Conservation (phyloP, 1,140 invertebrate species). For the Stenopsyche tienmushanensis region DNA sequence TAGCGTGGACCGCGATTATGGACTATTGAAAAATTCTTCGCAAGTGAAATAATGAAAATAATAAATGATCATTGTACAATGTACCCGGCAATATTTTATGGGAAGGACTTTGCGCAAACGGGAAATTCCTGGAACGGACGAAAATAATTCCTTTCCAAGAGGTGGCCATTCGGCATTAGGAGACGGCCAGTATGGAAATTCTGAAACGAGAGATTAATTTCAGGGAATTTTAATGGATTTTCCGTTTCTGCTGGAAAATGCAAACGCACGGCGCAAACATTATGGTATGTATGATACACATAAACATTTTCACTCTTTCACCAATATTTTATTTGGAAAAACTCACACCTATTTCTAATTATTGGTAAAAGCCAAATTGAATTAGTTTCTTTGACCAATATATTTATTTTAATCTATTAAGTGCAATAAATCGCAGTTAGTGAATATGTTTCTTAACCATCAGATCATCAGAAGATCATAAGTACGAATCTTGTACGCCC, state of each 20-base stretch:
- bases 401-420: no score
- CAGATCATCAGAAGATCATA: no score
- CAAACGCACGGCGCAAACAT: conserved; percentile 15
- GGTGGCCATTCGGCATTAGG: conserved; percentile 31
- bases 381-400: no score
- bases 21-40: conserved; percentile 9
- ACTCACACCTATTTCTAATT: no score
- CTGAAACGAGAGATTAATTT: conserved; percentile 37
- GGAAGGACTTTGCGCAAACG: conserved; percentile 1
- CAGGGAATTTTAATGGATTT: conserved; percentile 37
- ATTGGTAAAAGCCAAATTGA: no score
- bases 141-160: conserved; percentile 29
- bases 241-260: conserved; percentile 22
- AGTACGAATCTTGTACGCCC: no score
- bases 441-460: no score
- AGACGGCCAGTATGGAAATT: conserved; percentile 30
- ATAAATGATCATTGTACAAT: conserved; percentile 11
- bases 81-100: conserved; percentile 22
- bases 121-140: conserved; percentile 31
- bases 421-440: no score
- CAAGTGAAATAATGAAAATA: conserved; percentile 21
- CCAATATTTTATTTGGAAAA: no score
- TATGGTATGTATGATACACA: background rate
- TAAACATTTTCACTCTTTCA: no score
- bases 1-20: no score